These are phyloP conservation scores for Anarrhichthys ocellatus DNA, from an alignment of 2,113 vertebrate species.

Conservation along the genomic window DNA sequence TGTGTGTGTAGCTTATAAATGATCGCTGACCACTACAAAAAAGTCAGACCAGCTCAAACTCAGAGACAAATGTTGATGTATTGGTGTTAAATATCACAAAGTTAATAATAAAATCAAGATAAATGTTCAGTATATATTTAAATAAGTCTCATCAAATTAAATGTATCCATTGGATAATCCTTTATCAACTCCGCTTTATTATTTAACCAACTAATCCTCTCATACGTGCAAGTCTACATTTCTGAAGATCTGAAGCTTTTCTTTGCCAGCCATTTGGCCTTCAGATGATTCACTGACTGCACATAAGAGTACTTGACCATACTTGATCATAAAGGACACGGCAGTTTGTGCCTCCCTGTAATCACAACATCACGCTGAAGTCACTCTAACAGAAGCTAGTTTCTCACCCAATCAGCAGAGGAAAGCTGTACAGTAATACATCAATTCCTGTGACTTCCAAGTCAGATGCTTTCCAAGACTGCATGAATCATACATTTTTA, in stretches of 20 bases:
- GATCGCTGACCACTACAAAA: not conserved
- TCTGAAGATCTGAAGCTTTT: conserved; percentile 31
- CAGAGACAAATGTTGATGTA: not conserved
- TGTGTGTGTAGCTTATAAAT: not conserved
- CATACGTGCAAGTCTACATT: not conserved
- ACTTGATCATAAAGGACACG: conserved; percentile 38
- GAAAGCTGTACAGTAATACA: conserved; percentile 29
- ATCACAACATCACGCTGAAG: conserved; percentile 48
- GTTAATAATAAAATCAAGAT: not conserved
- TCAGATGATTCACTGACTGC: conserved; percentile 21
- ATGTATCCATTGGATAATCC: not conserved
- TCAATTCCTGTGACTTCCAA: conserved; percentile 34
- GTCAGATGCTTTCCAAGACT: conserved; percentile 21
- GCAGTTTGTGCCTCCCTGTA: conserved; percentile 26
- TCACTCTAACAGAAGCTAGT: conserved; percentile 27
- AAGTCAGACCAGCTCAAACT: not conserved
- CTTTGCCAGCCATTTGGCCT: conserved; percentile 27
- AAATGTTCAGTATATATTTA: not conserved
- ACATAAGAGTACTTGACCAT: conserved; percentile 9
- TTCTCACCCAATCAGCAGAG: conserved; percentile 45
- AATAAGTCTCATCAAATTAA: not conserved
- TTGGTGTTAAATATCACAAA: not conserved
- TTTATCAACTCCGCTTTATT: not conserved
- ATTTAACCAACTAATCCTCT: conserved; percentile 3
- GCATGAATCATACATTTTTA: conserved; percentile 33